These are phyloP conservation scores for Diorhabda carinulata DNA, from an alignment of 1,140 invertebrate genomes.

Conservation along the genomic window DNA sequence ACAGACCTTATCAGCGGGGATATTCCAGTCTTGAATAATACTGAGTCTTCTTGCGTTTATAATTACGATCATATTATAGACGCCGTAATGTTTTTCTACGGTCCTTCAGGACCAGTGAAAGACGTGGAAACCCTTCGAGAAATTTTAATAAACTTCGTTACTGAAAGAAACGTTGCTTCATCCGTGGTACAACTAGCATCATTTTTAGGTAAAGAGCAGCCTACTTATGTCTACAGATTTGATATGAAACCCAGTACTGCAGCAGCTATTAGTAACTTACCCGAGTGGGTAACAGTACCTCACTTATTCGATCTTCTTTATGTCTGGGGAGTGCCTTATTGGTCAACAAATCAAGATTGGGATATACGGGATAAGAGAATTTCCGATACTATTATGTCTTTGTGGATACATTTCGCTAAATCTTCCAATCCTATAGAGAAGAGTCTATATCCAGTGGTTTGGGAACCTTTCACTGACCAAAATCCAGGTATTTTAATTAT, in stretches of 20 bases:
- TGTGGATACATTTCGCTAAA: slow-evolving; percentile 72
- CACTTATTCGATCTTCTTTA: slow-evolving; percentile 76
- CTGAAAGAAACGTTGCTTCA: slow-evolving; percentile 68
- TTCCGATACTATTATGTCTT: slow-evolving; percentile 69
- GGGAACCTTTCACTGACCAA: slow-evolving; percentile 61
- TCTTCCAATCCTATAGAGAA: slow-evolving; percentile 64
- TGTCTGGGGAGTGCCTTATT: slow-evolving; percentile 71
- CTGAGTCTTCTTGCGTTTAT: slow-evolving; percentile 57
- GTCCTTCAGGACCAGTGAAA: slow-evolving; percentile 53
- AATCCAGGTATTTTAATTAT: slow-evolving; percentile 66
- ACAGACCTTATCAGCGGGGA: slow-evolving; percentile 58
- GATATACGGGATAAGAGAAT: slow-evolving; percentile 69
- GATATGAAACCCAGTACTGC: slow-evolving; percentile 67
- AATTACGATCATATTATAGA: slow-evolving; percentile 68
- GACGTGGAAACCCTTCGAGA: slow-evolving; percentile 57
- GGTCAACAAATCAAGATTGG: slow-evolving; percentile 58
- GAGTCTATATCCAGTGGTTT: slow-evolving; percentile 60
- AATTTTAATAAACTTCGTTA: slow-evolving; percentile 63
- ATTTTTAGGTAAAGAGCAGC: slow-evolving; percentile 57
- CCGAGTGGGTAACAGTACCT: slow-evolving; percentile 70
- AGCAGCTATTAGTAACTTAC: slow-evolving; percentile 58
- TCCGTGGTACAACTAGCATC: slow-evolving; percentile 63
- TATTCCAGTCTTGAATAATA: slow-evolving; percentile 54
- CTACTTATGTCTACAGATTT: slow-evolving; percentile 68
- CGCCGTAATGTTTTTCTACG: slow-evolving; percentile 71